Percentiles rank a stretch among this genome's conserved stretches.
phyloP scores from a whole-genome alignment of 1,140 invertebrate species.

The Drosophila tsacasi region DNA sequence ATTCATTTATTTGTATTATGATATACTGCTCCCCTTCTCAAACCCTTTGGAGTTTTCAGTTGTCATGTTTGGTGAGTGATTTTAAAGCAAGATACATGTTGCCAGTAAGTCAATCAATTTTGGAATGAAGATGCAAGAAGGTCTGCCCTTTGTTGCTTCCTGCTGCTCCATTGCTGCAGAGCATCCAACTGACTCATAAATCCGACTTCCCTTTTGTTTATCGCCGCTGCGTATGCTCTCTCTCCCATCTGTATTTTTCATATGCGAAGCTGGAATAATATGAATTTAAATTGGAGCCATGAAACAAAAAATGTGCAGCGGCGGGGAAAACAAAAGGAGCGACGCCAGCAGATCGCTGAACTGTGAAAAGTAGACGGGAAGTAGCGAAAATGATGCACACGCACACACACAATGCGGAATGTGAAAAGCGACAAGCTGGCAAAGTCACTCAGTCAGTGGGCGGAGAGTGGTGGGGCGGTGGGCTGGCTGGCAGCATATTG shows the following conservation, averaged over 20 bases:
- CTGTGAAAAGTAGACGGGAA: slow-evolving; percentile 75
- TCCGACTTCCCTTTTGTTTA: slow-evolving; percentile 25
- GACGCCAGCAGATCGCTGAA: slow-evolving; percentile 49
- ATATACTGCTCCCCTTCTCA: background rate
- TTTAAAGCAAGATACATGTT: slow-evolving; percentile 1
- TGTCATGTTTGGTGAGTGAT: background rate
- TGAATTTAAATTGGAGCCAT: slow-evolving; percentile 74
- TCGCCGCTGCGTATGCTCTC: slow-evolving; percentile 12
- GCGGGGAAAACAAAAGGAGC: slow-evolving; percentile 19
- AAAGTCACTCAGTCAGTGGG: slow-evolving; percentile 52
- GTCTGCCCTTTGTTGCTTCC: background rate
- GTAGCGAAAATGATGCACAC: slow-evolving; percentile 63
- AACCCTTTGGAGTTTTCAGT: background rate
- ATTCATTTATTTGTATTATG: background rate
- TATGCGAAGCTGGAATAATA: slow-evolving; percentile 71
- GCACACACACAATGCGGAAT: slow-evolving; percentile 19
- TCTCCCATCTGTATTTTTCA: slow-evolving; percentile 27
- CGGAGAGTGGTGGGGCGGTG: slow-evolving; percentile 6
- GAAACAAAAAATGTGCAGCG: slow-evolving; percentile 40
- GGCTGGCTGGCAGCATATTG: slow-evolving; percentile 55
- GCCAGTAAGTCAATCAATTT: slow-evolving; percentile 16
- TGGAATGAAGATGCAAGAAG: background rate
- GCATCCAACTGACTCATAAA: slow-evolving; percentile 36
- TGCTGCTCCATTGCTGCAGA: slow-evolving; percentile 3
- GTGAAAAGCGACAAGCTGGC: slow-evolving; percentile 56